Conservation (phyloP, 1,140 invertebrate species). For the Drosophila asahinai region DNA sequence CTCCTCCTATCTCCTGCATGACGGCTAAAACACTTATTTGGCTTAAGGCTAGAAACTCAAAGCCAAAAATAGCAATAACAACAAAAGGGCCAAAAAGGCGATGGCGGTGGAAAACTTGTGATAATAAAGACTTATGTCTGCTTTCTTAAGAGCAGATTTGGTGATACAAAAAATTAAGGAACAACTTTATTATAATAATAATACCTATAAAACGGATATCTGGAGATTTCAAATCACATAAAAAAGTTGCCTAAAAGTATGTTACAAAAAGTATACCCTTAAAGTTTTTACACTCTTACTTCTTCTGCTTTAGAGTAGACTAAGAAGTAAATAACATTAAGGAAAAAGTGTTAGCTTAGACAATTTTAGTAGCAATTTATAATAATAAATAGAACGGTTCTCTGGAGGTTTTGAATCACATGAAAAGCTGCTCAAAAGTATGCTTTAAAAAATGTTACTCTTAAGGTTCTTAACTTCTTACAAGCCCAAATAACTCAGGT, state of each 20-base stretch:
- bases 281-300: too few species aligned
- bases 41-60: constrained; percentile 79
- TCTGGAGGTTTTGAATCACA: background rate
- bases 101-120: constrained; percentile 8
- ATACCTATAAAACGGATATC: too few species aligned
- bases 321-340: too few species aligned
- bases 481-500: background rate
- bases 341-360: too few species aligned
- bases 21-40: constrained; percentile 80
- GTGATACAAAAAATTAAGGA: too few species aligned
- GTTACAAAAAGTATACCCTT: background rate
- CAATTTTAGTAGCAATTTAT: too few species aligned
- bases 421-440: background rate
- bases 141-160: background rate
- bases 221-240: too few species aligned
- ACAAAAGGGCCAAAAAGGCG: constrained; percentile 8
- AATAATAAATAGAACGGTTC: too few species aligned
- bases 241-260: too few species aligned
- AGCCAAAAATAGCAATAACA: constrained; percentile 68
- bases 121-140: constrained; percentile 6
- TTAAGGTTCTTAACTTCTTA: background rate
- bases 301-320: too few species aligned
- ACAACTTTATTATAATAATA: too few species aligned
- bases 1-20: constrained; percentile 46
- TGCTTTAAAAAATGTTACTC: background rate